Evolutionary conservation across 1,140 invertebrate genomes (phyloP).

Genomic region (Hycleus cichorii): DNA sequence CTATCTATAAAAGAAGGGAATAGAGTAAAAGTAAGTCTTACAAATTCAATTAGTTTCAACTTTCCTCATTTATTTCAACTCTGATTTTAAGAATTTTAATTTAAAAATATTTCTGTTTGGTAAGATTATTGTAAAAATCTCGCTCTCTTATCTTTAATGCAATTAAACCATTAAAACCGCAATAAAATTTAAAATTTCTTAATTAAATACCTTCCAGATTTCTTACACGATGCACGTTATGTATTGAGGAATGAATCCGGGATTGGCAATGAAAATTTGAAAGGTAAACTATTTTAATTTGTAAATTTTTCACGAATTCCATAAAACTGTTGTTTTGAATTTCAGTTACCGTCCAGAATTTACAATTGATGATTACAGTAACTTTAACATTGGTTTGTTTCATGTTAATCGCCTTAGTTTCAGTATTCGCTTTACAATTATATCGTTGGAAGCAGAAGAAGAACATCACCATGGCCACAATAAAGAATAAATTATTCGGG

Average conservation of each 20-base stretch:
- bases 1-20: no score
- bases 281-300: slow-evolving; percentile 17
- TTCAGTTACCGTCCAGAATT: slow-evolving; percentile 26
- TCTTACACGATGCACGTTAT: slow-evolving; percentile 26
- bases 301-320: background rate
- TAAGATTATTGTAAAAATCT: no score
- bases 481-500: slow-evolving; percentile 27
- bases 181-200: no score
- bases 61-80: no score
- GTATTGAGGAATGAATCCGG: slow-evolving; percentile 11
- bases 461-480: slow-evolving; percentile 26
- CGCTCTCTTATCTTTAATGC: no score
- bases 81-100: no score
- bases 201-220: slow-evolving; percentile 26
- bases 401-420: slow-evolving; percentile 24
- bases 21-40: no score
- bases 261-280: slow-evolving; percentile 19
- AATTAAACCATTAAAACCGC: no score
- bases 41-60: no score
- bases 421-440: slow-evolving; percentile 24
- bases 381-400: slow-evolving; percentile 28
- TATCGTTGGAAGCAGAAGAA: slow-evolving; percentile 34
- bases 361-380: slow-evolving; percentile 27
- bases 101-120: no score
- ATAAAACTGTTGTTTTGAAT: background rate